These are phyloP conservation scores for Monoplex corrugatus DNA, from an alignment of 2,888 invertebrate species.

Conservation along the genomic window DNA sequence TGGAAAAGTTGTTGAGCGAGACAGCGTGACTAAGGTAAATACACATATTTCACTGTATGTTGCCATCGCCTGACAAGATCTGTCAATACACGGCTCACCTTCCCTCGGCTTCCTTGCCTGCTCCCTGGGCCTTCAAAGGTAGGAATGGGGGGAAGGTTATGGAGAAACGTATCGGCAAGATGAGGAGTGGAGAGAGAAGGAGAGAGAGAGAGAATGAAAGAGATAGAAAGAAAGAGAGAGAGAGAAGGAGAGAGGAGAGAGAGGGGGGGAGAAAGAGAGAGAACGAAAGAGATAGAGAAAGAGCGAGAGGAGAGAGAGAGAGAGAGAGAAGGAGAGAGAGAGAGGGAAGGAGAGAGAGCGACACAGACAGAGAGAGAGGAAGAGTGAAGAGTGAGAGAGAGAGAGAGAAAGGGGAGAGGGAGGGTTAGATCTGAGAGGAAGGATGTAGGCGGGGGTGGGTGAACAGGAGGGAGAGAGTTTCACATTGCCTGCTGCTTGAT, in stretches of 20 bases:
- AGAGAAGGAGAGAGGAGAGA: background rate
- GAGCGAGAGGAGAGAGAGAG: background rate
- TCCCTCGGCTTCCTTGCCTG: background rate
- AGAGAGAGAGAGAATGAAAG: background rate
- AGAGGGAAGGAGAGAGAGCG: background rate
- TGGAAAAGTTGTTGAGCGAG: slow-evolving; percentile 45
- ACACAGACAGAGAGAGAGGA: no score
- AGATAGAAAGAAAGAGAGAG: background rate
- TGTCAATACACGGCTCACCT: slow-evolving; percentile 42
- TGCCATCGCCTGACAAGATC: slow-evolving; percentile 33
- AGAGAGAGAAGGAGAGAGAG: slow-evolving; percentile 16
- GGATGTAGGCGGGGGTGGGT: no score
- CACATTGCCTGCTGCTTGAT: no score
- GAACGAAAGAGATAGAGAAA: background rate
- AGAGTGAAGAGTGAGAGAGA: background rate
- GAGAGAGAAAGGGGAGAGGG: slow-evolving; percentile 10
- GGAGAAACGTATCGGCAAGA: background rate
- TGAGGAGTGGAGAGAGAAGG: background rate
- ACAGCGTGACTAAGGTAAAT: slow-evolving; percentile 48
- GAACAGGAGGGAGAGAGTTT: no score
- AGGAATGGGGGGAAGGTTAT: background rate
- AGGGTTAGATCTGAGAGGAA: no score
- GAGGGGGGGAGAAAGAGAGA: background rate
- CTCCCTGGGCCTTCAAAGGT: background rate
- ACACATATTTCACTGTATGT: slow-evolving; percentile 44